Evolutionary conservation across 2,113 vertebrate genomes (phyloP).

Genomic region (Colius striatus): DNA sequence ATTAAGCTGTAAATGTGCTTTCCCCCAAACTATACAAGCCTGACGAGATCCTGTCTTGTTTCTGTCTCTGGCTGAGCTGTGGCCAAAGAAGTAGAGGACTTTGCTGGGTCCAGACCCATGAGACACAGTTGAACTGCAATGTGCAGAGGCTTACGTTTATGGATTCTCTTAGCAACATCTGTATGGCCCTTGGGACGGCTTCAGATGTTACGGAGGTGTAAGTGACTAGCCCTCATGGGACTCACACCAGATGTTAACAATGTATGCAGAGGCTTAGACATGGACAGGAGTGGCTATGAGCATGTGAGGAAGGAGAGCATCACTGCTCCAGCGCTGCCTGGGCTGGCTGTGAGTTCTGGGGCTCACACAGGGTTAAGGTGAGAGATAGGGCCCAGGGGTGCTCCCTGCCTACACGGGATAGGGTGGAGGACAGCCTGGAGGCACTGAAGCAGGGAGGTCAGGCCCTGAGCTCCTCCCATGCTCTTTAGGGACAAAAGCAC

Average conservation of each 20-base stretch:
- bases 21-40: fast-evolving
- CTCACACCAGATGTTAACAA: too few species aligned
- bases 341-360: neutral
- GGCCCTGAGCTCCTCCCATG: fast-evolving
- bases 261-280: neutral
- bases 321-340: neutral
- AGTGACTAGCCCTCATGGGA: neutral
- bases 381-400: neutral
- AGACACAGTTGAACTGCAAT: neutral
- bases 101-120: neutral
- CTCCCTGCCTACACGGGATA: fast-evolving
- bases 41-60: neutral
- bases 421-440: neutral
- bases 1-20: neutral
- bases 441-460: fast-evolving
- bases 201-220: neutral
- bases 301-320: neutral
- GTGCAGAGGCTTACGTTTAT: neutral
- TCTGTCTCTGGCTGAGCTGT: neutral
- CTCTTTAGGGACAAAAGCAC: neutral
- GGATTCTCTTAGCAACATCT: neutral
- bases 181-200: neutral
- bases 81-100: neutral
- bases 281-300: neutral
- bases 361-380: neutral